phyloP scores from a whole-genome alignment of 2,797 vertebrate genomes.

The Artibeus lituratus region DNA sequence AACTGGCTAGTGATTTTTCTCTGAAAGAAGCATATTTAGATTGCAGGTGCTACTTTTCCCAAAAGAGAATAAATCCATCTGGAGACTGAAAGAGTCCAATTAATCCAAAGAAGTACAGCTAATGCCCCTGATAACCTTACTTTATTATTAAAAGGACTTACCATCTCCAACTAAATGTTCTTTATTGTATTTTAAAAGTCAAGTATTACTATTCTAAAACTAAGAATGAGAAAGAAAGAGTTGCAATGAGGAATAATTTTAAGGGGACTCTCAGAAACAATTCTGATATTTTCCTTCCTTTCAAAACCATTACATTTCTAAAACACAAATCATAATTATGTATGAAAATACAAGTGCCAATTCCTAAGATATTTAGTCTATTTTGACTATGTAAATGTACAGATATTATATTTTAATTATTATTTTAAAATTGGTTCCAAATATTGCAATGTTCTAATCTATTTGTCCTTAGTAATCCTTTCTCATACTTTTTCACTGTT shows the following conservation, averaged over 20 bases:
- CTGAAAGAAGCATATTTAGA: neutral
- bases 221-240: neutral
- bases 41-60: neutral
- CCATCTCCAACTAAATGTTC: neutral
- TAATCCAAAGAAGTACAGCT: neutral
- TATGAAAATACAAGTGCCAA: neutral
- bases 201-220: neutral
- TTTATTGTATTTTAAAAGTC: neutral
- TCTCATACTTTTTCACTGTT: neutral
- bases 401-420: neutral
- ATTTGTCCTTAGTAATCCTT: neutral
- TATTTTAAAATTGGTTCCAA: neutral
- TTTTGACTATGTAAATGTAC: neutral
- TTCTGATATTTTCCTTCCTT: neutral
- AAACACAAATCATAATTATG: constrained; percentile 1
- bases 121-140: neutral
- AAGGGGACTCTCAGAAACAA: neutral
- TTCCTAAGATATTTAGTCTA: neutral
- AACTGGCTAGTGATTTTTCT: constrained; percentile 27
- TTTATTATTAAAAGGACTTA: constrained; percentile 50
- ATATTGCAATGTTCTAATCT: neutral
- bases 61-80: constrained; percentile 30
- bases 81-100: constrained; percentile 36
- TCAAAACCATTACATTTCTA: constrained; percentile 21
- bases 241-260: neutral